phyloP scores from a whole-genome alignment of 2,888 invertebrate genomes.

The Spialia ferax region DNA sequence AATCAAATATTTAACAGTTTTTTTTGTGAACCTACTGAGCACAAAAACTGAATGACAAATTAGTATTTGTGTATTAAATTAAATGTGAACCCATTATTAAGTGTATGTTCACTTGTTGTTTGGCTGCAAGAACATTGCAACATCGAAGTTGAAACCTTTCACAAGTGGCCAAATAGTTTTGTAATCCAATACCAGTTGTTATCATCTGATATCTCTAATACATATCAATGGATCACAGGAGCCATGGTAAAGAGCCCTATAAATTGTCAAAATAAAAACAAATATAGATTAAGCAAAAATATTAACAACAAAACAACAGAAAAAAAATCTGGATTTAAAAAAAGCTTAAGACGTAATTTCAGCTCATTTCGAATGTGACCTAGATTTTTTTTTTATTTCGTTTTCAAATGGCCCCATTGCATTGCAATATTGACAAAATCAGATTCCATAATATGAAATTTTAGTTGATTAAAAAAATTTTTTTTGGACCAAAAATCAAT shows the following conservation, averaged over 20 bases:
- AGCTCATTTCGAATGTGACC: too few species aligned
- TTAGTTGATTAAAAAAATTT: too few species aligned
- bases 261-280: background rate
- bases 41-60: background rate
- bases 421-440: too few species aligned
- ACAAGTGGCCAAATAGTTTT: conserved; percentile 24
- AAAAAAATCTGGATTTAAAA: too few species aligned
- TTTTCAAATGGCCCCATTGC: too few species aligned
- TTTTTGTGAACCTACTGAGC: background rate
- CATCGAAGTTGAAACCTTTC: conserved; percentile 21
- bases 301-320: too few species aligned
- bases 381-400: too few species aligned
- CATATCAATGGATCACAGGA: conserved; percentile 9
- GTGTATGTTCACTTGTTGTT: conserved; percentile 28
- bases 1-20: too few species aligned
- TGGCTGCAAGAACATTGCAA: conserved; percentile 23
- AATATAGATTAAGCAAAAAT: too few species aligned
- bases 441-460: too few species aligned
- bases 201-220: conserved; percentile 28
- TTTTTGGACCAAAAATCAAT: background rate
- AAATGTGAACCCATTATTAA: conserved; percentile 20
- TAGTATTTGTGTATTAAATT: background rate
- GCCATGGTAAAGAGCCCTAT: background rate
- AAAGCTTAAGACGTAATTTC: too few species aligned
- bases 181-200: conserved; percentile 24